phyloP scores from a whole-genome alignment of 92 coral and sea anemone species.

The Hydrozoanthus gracilis region DNA sequence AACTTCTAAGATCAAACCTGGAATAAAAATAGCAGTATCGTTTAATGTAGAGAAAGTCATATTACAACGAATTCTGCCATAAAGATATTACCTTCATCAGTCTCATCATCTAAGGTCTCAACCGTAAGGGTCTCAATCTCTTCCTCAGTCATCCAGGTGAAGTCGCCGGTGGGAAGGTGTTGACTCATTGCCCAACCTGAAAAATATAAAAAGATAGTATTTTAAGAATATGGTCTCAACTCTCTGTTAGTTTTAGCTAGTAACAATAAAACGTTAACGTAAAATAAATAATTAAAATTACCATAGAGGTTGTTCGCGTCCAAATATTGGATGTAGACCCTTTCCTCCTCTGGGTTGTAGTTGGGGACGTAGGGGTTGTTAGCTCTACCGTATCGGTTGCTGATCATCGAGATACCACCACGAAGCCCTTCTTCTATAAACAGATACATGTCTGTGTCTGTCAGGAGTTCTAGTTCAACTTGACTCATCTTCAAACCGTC shows the following conservation, averaged over 20 bases:
- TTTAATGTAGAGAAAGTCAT: not conserved
- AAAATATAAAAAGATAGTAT: not conserved
- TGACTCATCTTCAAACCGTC: too few species aligned
- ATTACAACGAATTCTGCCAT: not conserved
- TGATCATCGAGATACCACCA: too few species aligned
- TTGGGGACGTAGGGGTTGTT: not conserved
- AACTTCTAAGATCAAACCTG: constrained; percentile 17
- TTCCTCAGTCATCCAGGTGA: not conserved
- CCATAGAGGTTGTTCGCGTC: not conserved
- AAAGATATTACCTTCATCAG: not conserved
- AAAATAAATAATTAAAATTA: too few species aligned
- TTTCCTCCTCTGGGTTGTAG: not conserved
- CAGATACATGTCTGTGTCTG: too few species aligned
- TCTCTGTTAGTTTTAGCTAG: not conserved
- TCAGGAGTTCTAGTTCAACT: too few species aligned
- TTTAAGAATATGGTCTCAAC: not conserved
- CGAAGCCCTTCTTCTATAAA: too few species aligned
- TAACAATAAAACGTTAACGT: not conserved
- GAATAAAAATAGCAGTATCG: not conserved
- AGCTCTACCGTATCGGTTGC: not conserved
- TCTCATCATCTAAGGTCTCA: constrained; percentile 1
- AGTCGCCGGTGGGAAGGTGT: constrained; percentile 27
- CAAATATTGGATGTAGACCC: not conserved
- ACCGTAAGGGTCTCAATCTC: not conserved
- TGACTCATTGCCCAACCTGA: constrained; percentile 17